Percentiles rank a stretch among this genome's conserved stretches.
phyloP scores from a whole-genome alignment of 2,113 vertebrate genomes.

The Microtus ochrogaster region DNA sequence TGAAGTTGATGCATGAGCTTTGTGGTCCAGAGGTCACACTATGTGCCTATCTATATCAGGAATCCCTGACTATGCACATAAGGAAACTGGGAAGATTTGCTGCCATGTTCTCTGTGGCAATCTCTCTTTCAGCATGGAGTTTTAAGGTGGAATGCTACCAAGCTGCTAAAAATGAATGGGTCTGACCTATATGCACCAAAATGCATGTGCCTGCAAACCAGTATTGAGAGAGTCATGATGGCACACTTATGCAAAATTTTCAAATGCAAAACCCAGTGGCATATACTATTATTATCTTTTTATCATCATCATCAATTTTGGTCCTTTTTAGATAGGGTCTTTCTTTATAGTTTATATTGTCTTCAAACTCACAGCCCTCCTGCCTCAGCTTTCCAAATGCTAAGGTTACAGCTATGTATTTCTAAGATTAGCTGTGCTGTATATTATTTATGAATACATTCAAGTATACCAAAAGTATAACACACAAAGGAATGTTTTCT shows the following conservation, averaged over 20 bases:
- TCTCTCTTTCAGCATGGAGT: not conserved
- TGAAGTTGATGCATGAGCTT: too few species aligned
- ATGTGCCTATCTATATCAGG: not conserved
- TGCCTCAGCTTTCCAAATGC: too few species aligned
- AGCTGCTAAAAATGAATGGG: slow-evolving; percentile 13
- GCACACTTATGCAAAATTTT: not conserved
- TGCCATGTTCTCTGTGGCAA: not conserved
- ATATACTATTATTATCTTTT: not conserved
- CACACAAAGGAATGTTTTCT: not conserved
- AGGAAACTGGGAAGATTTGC: not conserved
- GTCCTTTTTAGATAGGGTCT: not conserved
- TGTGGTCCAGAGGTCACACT: not conserved
- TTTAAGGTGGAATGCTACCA: not conserved
- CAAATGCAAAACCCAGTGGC: not conserved
- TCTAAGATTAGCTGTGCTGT: not conserved
- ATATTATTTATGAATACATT: not conserved
- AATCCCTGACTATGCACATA: not conserved
- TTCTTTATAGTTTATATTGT: not conserved
- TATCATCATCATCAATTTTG: not conserved
- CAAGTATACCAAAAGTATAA: not conserved
- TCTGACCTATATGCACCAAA: not conserved
- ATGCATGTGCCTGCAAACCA: not conserved
- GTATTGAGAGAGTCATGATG: not conserved
- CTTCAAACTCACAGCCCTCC: not conserved
- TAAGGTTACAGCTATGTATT: not conserved